Base-by-base conservation (phyloP, 1,140 invertebrate species). In the Neomicropteryx cornuta region DNA sequence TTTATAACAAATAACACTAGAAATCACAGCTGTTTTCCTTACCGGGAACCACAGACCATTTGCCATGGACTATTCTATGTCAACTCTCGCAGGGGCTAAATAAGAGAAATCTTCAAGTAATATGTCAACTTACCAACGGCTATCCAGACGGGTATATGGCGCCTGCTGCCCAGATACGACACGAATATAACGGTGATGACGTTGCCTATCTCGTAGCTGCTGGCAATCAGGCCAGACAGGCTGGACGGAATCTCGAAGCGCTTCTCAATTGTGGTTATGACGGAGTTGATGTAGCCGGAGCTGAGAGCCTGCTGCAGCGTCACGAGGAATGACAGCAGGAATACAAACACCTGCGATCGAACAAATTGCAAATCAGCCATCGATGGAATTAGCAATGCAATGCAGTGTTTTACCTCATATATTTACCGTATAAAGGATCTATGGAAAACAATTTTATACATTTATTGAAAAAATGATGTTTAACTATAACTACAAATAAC, bases 241-340 rank as follows among this genome's bases (percentile, higher is more conserved):
- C 85, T 87, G 56, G 89, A 93, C 28, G 89, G 88, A 51, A 96
- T 93, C 64, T 95, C 89, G 59, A 95, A 96, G 41, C 92, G 78
- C 62, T 94, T 94, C 69, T 96, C 92, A 50, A 96, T 93, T 14
- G 91, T 96, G 36, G 91, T 95, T 55, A 96, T 94, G 55, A 96
- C 91, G 64, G 87, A 91, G 68, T 90, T 91, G 44, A 90, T 87
- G 59, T 91, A 91, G 35, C 87, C 87, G 33, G 87, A 90, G 58
- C 86, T 87, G 29, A 90, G 69, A 13, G 86, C 86, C 68, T 91
- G 87, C 56, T 92, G 87, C 35, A 94, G 70, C 44, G 87, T 92
- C 32, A 93, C 87, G 44, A 95, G 76, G 59, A 94, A 76, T 54
- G 89, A 93, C 49, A 92, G 77, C 43, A 93, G 77, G 58, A 92